These are phyloP conservation scores for Cephonodes hylas DNA, from an alignment of 2,888 invertebrate genomes.

Conservation along the genomic window DNA sequence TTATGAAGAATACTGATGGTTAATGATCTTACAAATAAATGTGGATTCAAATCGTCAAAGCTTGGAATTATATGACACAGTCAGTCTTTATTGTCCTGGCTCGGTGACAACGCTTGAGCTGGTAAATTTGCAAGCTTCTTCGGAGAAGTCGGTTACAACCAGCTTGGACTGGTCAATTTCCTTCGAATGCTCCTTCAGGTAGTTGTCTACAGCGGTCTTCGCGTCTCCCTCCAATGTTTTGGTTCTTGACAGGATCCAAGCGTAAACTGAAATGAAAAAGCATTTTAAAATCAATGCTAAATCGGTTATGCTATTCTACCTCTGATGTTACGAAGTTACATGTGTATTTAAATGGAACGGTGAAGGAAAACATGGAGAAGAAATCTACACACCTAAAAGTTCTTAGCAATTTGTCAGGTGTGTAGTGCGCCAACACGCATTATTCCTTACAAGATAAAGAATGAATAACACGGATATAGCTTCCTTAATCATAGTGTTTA, in stretches of 20 bases:
- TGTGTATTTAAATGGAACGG: no score
- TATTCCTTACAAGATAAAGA: not conserved
- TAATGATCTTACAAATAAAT: not conserved
- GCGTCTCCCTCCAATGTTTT: constrained; percentile 58
- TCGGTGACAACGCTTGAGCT: constrained; percentile 47
- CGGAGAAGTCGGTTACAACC: constrained; percentile 55
- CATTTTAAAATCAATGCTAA: not conserved
- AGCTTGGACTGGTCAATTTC: constrained; percentile 53
- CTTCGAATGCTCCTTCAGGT: constrained; percentile 53
- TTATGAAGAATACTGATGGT: not conserved
- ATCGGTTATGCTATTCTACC: no score
- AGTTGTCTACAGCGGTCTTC: constrained; percentile 55
- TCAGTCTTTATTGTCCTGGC: constrained; percentile 34
- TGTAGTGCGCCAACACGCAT: no score
- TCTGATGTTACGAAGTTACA: no score
- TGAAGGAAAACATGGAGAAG: no score
- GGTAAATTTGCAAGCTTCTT: constrained; percentile 61
- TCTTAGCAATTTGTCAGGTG: no score
- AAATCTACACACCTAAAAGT: no score
- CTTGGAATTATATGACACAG: not conserved
- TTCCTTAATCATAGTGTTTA: not conserved
- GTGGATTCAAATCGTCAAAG: not conserved
- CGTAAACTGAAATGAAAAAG: constrained; percentile 46
- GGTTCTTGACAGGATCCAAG: constrained; percentile 63
- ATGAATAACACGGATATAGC: not conserved